Conservation (phyloP, 2,113 vertebrate genomes). For the Aplodontia rufa region DNA sequence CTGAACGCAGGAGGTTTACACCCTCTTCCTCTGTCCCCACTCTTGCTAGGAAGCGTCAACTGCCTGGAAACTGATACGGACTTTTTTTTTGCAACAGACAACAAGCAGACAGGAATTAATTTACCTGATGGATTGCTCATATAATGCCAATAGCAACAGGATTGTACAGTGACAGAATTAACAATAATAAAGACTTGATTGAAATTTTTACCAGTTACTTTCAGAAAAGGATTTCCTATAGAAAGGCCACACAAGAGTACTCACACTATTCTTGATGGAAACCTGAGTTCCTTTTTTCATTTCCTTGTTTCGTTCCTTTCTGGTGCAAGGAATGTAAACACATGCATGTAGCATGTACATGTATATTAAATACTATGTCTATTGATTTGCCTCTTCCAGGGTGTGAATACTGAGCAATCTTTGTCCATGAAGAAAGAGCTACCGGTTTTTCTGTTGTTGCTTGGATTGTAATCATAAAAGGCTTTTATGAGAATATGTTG, state of each 20-base stretch:
- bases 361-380: neutral
- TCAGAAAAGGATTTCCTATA: neutral
- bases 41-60: neutral
- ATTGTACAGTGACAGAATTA: neutral
- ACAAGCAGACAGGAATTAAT: neutral
- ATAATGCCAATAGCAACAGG: neutral
- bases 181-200: neutral
- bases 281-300: neutral
- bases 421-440: neutral
- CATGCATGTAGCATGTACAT: fast-evolving
- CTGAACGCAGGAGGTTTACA: neutral
- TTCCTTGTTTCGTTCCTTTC: neutral
- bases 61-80: neutral
- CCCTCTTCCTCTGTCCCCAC: neutral
- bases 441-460: neutral
- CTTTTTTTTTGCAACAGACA: no score
- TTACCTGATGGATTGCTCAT: neutral
- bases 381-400: neutral
- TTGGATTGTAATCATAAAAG: neutral
- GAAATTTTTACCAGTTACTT: neutral
- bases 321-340: neutral
- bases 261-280: neutral
- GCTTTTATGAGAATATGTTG: neutral
- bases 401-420: neutral
- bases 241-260: neutral